phyloP scores from a whole-genome alignment of 2,888 invertebrate species.

The Gymnosoma rotundatum region DNA sequence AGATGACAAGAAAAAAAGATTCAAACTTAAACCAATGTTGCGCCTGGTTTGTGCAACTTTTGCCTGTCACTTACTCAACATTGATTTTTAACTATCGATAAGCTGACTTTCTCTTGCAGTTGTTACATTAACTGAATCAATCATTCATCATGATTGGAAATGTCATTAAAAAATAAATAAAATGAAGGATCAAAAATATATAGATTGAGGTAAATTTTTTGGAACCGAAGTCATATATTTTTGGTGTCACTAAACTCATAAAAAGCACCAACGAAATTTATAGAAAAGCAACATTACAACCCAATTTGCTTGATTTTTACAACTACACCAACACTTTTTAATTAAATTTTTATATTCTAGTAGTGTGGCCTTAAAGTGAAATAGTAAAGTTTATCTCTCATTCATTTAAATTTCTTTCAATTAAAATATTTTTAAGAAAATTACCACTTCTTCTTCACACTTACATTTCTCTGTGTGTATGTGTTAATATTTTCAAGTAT shows the following conservation, averaged over 20 bases:
- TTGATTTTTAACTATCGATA: neutral
- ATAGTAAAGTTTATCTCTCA: slow-evolving; percentile 38
- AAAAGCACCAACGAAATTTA: too few species aligned
- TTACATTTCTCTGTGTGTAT: neutral
- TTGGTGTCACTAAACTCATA: too few species aligned
- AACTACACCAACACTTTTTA: too few species aligned
- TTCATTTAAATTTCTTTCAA: slow-evolving; percentile 27
- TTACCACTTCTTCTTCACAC: neutral
- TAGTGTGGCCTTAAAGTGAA: neutral
- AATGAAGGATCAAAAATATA: too few species aligned
- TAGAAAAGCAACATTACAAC: too few species aligned
- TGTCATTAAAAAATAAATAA: too few species aligned
- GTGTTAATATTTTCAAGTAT: neutral
- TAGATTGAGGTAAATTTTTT: too few species aligned
- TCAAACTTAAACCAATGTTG: neutral
- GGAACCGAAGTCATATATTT: too few species aligned
- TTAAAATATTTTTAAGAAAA: slow-evolving; percentile 28
- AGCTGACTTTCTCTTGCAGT: neutral
- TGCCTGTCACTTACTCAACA: neutral
- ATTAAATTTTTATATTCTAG: too few species aligned
- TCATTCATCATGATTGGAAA: slow-evolving; percentile 38
- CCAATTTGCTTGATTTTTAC: too few species aligned
- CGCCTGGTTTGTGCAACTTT: slow-evolving; percentile 5
- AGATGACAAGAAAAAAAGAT: neutral
- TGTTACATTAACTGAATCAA: slow-evolving; percentile 21